These are phyloP conservation scores for Pharmacophagus antenor DNA, from an alignment of 2,888 invertebrate genomes.

Conservation along the genomic window DNA sequence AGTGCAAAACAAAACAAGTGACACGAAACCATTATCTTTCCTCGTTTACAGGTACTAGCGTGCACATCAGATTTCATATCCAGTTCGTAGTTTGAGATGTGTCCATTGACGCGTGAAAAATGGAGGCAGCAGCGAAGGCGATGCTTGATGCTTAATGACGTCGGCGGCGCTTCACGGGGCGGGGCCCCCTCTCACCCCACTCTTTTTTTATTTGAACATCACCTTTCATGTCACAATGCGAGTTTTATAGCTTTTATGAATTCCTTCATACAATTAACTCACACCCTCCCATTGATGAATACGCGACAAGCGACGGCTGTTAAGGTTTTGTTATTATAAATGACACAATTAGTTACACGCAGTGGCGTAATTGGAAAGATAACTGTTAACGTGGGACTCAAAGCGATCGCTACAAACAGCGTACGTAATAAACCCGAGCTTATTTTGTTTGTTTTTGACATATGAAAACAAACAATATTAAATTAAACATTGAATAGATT, in stretches of 20 bases:
- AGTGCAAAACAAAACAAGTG: conserved; percentile 11
- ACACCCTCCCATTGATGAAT: conserved; percentile 54
- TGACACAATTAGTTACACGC: conserved; percentile 62
- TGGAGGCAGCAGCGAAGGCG: conserved; percentile 39
- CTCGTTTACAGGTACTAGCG: conserved; percentile 38
- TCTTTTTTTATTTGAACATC: conserved; percentile 69
- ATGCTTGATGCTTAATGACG: conserved; percentile 56
- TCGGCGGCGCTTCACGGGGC: conserved; percentile 46
- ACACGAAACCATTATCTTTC: conserved; percentile 25
- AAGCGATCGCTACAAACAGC: conserved; percentile 19
- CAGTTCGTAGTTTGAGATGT: conserved; percentile 25
- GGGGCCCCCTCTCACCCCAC: conserved; percentile 52
- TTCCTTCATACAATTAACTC: conserved; percentile 72
- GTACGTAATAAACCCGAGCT: conserved; percentile 16
- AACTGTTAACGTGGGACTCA: conserved; percentile 38
- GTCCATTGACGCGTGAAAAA: conserved; percentile 32
- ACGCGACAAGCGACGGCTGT: conserved; percentile 51
- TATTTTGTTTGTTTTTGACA: conserved; percentile 4
- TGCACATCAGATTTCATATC: conserved; percentile 55
- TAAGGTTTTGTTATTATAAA: conserved; percentile 61
- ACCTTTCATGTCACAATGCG: conserved; percentile 69
- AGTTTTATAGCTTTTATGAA: conserved; percentile 72
- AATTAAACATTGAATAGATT: no score
- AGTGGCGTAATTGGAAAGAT: conserved; percentile 49
- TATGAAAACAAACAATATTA: no score